These are phyloP conservation scores for Hippoglossus hippoglossus DNA, from an alignment of 2,797 vertebrate genomes.

Conservation along the genomic window DNA sequence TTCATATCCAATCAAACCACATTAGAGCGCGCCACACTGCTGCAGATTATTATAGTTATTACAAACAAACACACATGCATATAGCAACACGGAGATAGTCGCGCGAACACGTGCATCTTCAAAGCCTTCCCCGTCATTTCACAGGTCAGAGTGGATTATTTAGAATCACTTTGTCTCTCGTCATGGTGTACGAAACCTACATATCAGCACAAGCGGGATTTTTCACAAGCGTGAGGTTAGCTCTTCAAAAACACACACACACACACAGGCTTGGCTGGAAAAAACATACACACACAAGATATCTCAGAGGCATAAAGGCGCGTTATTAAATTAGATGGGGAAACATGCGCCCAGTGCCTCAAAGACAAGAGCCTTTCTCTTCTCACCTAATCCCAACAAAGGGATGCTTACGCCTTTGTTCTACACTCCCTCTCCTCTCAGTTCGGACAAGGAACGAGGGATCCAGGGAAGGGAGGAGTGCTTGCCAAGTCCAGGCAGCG, in stretches of 20 bases:
- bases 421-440: constrained; percentile 68
- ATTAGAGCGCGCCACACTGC: constrained; percentile 18
- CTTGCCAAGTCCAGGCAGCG: constrained; percentile 69
- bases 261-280: background rate
- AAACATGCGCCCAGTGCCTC: constrained; percentile 70
- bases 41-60: constrained; percentile 47
- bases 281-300: constrained; percentile 24
- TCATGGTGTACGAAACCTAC: constrained; percentile 32
- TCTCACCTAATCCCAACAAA: constrained; percentile 81
- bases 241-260: constrained; percentile 30
- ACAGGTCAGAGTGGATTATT: constrained; percentile 61
- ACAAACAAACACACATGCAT: constrained; percentile 49
- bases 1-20: constrained; percentile 54
- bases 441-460: constrained; percentile 67
- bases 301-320: constrained; percentile 64
- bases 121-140: constrained; percentile 35
- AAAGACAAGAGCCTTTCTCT: constrained; percentile 77
- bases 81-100: constrained; percentile 8
- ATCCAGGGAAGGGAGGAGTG: constrained; percentile 65
- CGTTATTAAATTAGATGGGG: constrained; percentile 80
- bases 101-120: constrained; percentile 15
- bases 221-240: constrained; percentile 35
- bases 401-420: constrained; percentile 79
- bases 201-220: constrained; percentile 25
- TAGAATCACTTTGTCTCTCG: constrained; percentile 43